phyloP scores from a whole-genome alignment of 1,140 invertebrate genomes.

The Battus philenor region DNA sequence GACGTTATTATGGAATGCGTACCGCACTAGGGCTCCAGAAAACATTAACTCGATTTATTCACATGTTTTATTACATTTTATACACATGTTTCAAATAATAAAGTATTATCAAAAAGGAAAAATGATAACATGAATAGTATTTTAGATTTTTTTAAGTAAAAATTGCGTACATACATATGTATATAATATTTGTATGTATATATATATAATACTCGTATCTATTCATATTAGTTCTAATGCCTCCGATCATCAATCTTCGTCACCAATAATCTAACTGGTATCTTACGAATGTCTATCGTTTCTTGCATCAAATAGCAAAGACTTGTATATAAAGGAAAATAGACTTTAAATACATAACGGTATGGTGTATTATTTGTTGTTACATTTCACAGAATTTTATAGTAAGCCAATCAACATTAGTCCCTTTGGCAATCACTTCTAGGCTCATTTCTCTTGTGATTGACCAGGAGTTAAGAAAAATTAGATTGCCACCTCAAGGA shows the following conservation, averaged over 20 bases:
- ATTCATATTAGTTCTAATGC: too few relatives aligned
- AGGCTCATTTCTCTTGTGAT: conserved; percentile 68
- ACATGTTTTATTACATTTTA: too few relatives aligned
- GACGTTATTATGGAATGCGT: too few relatives aligned
- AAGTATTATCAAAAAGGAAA: too few relatives aligned
- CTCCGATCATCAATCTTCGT: conserved; percentile 42
- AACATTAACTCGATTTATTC: too few relatives aligned
- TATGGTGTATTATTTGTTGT: conserved; percentile 18
- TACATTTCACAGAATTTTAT: conserved; percentile 5
- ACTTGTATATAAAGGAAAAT: conserved; percentile 16
- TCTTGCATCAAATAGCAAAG: neutral
- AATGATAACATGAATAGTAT: too few relatives aligned
- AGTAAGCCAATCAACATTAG: conserved; percentile 59
- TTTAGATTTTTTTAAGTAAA: too few relatives aligned
- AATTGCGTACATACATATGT: too few relatives aligned
- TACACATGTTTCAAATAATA: too few relatives aligned
- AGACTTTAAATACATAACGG: conserved; percentile 11
- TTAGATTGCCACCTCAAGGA: conserved; percentile 67
- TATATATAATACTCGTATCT: too few relatives aligned
- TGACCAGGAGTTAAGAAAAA: conserved; percentile 60
- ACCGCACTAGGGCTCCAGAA: too few relatives aligned
- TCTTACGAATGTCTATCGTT: conserved; percentile 9
- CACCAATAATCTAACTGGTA: conserved; percentile 26
- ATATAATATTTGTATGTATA: too few relatives aligned
- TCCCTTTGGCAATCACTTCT: conserved; percentile 49